Evolutionary conservation across 2,113 vertebrate genomes (phyloP).

Genomic region (Lipotes vexillifer): DNA sequence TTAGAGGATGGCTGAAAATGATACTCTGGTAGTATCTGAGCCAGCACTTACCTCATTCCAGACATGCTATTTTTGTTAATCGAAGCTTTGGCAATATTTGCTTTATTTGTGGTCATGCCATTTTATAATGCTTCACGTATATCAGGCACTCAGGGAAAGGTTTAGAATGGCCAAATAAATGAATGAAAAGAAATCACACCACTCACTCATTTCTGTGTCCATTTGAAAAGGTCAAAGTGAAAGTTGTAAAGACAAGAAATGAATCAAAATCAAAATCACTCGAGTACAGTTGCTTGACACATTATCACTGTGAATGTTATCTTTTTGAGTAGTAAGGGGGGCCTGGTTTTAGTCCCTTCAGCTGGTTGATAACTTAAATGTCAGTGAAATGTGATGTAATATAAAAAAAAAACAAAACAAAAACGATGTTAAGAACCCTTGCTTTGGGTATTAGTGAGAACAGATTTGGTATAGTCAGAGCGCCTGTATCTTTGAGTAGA

Average conservation of each 20-base stretch:
- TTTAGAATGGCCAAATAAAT: neutral
- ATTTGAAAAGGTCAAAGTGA: neutral
- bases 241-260: neutral
- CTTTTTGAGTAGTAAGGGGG: neutral
- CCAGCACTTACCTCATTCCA: neutral
- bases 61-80: neutral
- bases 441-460: neutral
- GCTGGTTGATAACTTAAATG: neutral
- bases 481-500: neutral
- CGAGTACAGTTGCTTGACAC: fast-evolving
- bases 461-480: neutral
- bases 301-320: neutral
- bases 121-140: fast-evolving
- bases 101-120: neutral
- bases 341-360: neutral
- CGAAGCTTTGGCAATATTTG: fast-evolving
- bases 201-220: neutral
- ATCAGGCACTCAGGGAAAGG: neutral
- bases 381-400: neutral
- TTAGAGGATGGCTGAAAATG: neutral
- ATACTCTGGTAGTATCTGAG: neutral
- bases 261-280: neutral
- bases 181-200: neutral
- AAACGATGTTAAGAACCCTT: too few species aligned
- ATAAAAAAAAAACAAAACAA: neutral